Conservation (phyloP, 2,113 vertebrate genomes). For the Ammodytes dubius region DNA sequence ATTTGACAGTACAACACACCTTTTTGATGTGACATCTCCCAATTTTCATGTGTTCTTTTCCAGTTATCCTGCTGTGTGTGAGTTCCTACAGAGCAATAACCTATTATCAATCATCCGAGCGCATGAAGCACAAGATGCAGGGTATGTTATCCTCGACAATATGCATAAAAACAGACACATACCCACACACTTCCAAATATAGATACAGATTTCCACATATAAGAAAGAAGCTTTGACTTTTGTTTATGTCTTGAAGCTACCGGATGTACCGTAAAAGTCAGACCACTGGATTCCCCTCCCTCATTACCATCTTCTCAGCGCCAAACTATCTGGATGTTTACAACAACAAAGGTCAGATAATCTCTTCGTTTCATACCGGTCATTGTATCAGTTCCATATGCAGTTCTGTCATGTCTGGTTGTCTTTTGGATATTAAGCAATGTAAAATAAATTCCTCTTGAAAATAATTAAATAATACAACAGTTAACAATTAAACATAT, state of each 20-base stretch:
- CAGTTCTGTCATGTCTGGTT: neutral
- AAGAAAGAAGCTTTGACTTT: slow-evolving; percentile 18
- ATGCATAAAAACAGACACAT: neutral
- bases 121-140: slow-evolving; percentile 98
- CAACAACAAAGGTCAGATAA: slow-evolving; percentile 88
- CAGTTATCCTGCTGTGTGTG: slow-evolving; percentile 99
- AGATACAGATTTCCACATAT: slow-evolving; percentile 15
- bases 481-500: slow-evolving; percentile 5
- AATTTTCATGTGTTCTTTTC: slow-evolving; percentile 33
- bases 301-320: slow-evolving; percentile 89
- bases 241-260: slow-evolving; percentile 74
- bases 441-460: neutral
- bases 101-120: slow-evolving; percentile 99
- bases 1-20: neutral
- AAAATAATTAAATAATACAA: slow-evolving; percentile 1
- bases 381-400: neutral
- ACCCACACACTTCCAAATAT: neutral
- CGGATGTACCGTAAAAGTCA: slow-evolving; percentile 90
- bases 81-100: slow-evolving; percentile 99
- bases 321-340: slow-evolving; percentile 91
- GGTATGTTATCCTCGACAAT: slow-evolving; percentile 84
- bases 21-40: neutral
- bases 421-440: neutral
- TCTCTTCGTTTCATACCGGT: neutral
- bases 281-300: slow-evolving; percentile 88